Conservation (phyloP, 2,797 vertebrate genomes). For the Acridotheres tristis region DNA sequence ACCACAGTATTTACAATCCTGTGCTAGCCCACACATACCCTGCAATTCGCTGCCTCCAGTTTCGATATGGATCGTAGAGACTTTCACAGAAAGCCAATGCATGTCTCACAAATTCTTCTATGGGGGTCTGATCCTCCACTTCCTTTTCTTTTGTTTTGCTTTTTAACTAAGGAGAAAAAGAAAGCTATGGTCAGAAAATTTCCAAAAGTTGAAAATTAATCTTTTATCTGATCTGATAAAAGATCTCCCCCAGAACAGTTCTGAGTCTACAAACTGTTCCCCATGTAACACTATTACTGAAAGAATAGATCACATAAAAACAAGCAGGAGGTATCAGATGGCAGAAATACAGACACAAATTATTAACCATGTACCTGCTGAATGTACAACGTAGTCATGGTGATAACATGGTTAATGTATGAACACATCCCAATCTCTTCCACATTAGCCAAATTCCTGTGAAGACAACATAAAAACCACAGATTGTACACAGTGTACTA, state of each 20-base stretch:
- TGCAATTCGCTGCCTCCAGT: conserved; percentile 92
- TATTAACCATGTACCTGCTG: conserved; percentile 86
- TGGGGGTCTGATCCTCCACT: conserved; percentile 90
- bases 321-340: background rate
- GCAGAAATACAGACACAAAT: background rate
- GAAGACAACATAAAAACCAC: conserved; percentile 14
- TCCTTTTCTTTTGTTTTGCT: conserved; percentile 98
- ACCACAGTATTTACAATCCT: background rate
- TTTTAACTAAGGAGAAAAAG: conserved; percentile 83
- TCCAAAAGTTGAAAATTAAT: background rate
- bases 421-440: conserved; percentile 98
- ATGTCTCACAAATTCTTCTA: conserved; percentile 96
- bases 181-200: background rate
- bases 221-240: background rate
- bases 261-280: background rate
- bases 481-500: background rate
- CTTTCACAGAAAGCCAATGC: conserved; percentile 95
- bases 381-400: conserved; percentile 96
- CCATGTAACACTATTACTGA: background rate
- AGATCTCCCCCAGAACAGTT: background rate
- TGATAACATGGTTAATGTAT: conserved; percentile 97
- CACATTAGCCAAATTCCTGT: conserved; percentile 95
- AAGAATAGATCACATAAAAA: background rate
- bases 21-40: conserved; percentile 76
- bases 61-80: conserved; percentile 95